A percentile compares a stretch with the other conserved stretches of the same genome.
phyloP scores from a whole-genome alignment of 1,140 invertebrate species.

The Ceratina japonica region DNA sequence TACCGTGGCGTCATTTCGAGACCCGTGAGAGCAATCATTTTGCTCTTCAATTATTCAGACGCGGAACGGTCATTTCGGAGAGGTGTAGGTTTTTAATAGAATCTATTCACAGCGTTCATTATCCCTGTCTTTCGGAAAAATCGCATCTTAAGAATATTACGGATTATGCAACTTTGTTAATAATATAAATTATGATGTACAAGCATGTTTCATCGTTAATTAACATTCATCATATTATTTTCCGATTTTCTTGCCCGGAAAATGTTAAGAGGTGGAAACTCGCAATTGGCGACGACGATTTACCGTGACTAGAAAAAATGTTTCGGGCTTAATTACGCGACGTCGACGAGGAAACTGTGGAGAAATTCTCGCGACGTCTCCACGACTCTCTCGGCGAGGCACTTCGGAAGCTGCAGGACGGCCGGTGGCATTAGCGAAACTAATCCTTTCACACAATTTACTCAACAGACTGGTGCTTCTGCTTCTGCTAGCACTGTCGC shows the following conservation, averaged over 20 bases:
- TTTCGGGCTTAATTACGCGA: conserved; percentile 1
- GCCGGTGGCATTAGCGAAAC: conserved; percentile 8
- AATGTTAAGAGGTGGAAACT: not conserved
- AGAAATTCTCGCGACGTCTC: not conserved
- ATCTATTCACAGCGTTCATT: conserved; percentile 16
- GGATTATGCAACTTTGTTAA: not conserved
- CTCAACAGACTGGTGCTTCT: not conserved
- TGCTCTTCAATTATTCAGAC: conserved; percentile 22
- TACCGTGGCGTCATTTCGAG: not conserved
- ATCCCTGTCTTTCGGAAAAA: conserved; percentile 1
- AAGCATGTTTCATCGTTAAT: no score
- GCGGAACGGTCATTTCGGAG: not conserved
- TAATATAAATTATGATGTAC: no score
- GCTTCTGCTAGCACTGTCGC: not conserved
- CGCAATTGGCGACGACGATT: not conserved
- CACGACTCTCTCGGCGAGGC: not conserved
- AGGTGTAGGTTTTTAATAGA: conserved; percentile 5
- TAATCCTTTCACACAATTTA: conserved; percentile 26
- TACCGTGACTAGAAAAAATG: not conserved
- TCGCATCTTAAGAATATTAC: conserved; percentile 1
- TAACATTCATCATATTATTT: no score
- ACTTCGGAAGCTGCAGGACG: not conserved
- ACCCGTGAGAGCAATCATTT: conserved; percentile 7
- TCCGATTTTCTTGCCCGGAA: not conserved
- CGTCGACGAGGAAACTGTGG: not conserved